A percentile compares a stretch with the other conserved stretches of the same genome.
Evolutionary conservation across 2,888 invertebrate genomes (phyloP).

Genomic region (Agrotis ipsilon): DNA sequence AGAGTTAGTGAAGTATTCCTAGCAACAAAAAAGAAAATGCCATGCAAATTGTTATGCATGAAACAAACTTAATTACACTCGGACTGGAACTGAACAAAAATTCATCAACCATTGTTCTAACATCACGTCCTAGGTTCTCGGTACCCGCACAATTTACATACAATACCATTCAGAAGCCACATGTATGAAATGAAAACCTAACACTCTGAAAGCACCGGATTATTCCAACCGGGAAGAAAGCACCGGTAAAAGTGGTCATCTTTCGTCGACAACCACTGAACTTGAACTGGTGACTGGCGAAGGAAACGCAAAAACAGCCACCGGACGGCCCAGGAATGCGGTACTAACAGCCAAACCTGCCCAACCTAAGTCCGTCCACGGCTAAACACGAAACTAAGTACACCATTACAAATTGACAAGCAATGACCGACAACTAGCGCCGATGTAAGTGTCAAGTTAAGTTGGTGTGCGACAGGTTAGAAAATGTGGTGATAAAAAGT

Average conservation of each 20-base stretch:
- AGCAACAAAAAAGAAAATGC: neutral
- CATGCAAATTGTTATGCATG: slow-evolving; percentile 34
- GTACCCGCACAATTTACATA: slow-evolving; percentile 59
- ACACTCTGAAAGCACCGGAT: slow-evolving; percentile 24
- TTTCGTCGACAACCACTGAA: slow-evolving; percentile 63
- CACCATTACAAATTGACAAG: slow-evolving; percentile 8
- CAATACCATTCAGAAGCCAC: slow-evolving; percentile 47
- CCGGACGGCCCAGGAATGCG: slow-evolving; percentile 79
- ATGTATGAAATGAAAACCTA: slow-evolving; percentile 31
- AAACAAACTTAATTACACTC: slow-evolving; percentile 29
- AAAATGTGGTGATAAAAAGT: slow-evolving; percentile 58
- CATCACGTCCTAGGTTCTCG: slow-evolving; percentile 49
- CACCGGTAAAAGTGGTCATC: slow-evolving; percentile 80
- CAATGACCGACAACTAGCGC: slow-evolving; percentile 43
- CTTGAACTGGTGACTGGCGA: slow-evolving; percentile 67
- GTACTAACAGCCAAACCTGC: slow-evolving; percentile 56
- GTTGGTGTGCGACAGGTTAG: slow-evolving; percentile 48
- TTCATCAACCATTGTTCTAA: slow-evolving; percentile 45
- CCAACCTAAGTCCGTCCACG: slow-evolving; percentile 23
- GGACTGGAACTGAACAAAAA: slow-evolving; percentile 34
- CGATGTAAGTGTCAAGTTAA: slow-evolving; percentile 25
- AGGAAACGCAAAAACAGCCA: slow-evolving; percentile 81
- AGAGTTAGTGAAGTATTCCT: slow-evolving; percentile 1
- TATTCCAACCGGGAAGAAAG: slow-evolving; percentile 49
- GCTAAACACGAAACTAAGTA: slow-evolving; percentile 44